Percentiles rank a stretch among this genome's conserved stretches.
These are phyloP conservation scores for Bedellia somnulentella DNA, from an alignment of 2,888 invertebrate genomes.

Conservation along the genomic window DNA sequence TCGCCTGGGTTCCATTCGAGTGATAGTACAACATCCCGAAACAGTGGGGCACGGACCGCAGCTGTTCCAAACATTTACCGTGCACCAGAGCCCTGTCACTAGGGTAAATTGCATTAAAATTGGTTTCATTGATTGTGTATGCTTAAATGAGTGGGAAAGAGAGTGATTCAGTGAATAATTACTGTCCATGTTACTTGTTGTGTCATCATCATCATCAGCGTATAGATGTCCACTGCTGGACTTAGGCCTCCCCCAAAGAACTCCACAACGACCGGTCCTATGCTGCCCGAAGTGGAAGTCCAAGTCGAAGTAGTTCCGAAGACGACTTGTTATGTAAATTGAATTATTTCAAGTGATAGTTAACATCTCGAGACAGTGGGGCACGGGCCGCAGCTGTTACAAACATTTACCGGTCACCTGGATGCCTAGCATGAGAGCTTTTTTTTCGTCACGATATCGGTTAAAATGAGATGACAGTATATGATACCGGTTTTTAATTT, in stretches of 20 bases:
- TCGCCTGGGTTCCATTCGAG: slow-evolving; percentile 90
- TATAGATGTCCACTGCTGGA: no score
- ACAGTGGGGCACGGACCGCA: slow-evolving; percentile 98
- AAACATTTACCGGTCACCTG: slow-evolving; percentile 96
- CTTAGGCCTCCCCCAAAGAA: no score
- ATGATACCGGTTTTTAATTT: no score
- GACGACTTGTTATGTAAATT: no score
- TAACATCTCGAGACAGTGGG: slow-evolving; percentile 99
- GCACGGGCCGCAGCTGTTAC: slow-evolving; percentile 96
- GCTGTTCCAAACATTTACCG: slow-evolving; percentile 96
- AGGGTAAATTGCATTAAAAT: slow-evolving; percentile 61
- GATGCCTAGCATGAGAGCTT: no score
- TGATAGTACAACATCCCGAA: slow-evolving; percentile 98
- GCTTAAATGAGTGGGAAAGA: background rate
- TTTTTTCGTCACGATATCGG: no score
- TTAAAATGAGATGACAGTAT: no score
- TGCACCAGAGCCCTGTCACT: slow-evolving; percentile 93
- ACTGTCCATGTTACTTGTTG: background rate
- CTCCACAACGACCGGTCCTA: no score
- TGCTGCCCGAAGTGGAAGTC: no score
- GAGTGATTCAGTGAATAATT: slow-evolving; percentile 1
- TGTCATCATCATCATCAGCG: no score
- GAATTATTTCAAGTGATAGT: slow-evolving; percentile 97
- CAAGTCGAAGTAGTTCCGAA: no score
- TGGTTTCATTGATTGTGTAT: background rate